A percentile compares a stretch with the other conserved stretches of the same genome.
Conservation (phyloP, 1,140 invertebrate species). For the Anastrepha ludens region DNA sequence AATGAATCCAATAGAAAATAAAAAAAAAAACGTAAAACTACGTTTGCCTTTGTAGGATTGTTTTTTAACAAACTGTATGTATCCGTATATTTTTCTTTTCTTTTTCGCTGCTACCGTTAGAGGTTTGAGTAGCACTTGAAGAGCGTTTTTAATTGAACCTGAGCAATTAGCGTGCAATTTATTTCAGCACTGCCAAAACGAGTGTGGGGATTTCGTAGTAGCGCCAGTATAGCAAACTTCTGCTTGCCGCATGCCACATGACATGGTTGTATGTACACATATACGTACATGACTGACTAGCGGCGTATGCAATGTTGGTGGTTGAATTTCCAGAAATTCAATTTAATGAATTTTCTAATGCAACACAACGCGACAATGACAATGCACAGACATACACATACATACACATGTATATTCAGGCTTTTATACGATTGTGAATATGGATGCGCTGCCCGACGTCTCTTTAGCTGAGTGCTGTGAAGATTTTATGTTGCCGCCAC, state of each 20-base stretch:
- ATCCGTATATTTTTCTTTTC: neutral
- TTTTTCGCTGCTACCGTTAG: neutral
- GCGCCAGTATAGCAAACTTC: neutral
- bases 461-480: conserved; percentile 1
- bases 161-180: conserved; percentile 74
- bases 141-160: conserved; percentile 70
- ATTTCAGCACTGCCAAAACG: conserved; percentile 51
- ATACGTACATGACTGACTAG: neutral
- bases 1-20: too few relatives aligned
- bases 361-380: neutral
- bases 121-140: conserved; percentile 18
- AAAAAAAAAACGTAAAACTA: too few relatives aligned
- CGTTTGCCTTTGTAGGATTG: too few relatives aligned
- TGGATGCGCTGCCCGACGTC: neutral
- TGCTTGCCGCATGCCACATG: neutral
- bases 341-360: conserved; percentile 50
- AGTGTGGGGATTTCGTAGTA: neutral
- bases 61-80: neutral
- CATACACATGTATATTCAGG: neutral
- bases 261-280: neutral
- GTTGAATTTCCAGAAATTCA: conserved; percentile 46
- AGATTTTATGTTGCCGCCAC: conserved; percentile 60
- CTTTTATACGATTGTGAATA: neutral
- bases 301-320: neutral
- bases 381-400: neutral